These are phyloP conservation scores for Urocitellus parryii DNA, from an alignment of 2,113 vertebrate genomes.

Conservation along the genomic window DNA sequence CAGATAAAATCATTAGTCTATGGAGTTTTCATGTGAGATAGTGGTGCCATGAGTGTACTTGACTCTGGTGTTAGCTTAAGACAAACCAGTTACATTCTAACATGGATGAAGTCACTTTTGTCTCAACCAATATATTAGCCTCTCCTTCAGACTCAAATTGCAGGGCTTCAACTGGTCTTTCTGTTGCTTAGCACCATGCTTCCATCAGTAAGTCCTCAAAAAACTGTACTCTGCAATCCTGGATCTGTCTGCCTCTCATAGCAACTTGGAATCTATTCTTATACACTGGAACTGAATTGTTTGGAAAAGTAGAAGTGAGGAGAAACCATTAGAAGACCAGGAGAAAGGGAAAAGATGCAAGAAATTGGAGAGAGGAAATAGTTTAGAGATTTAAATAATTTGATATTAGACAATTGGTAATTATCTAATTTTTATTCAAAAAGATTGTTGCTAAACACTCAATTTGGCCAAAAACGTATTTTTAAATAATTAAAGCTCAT, in stretches of 20 bases:
- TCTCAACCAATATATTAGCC: not conserved
- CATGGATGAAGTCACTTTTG: not conserved
- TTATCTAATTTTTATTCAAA: not conserved
- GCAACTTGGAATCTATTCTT: not conserved
- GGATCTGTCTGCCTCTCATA: not conserved
- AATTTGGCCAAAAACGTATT: not conserved
- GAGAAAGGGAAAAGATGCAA: not conserved
- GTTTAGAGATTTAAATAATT: not conserved
- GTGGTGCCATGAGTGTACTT: not conserved
- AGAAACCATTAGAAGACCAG: not conserved
- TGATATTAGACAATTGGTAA: not conserved
- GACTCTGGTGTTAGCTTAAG: not conserved
- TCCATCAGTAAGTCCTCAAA: not conserved
- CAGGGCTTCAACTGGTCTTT: not conserved
- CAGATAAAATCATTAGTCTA: not conserved
- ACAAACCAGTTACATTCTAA: not conserved
- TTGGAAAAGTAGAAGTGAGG: not conserved
- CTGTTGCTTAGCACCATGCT: not conserved
- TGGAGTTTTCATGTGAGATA: not conserved
- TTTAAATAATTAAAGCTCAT: conserved; percentile 38
- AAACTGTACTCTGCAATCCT: not conserved
- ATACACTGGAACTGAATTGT: not conserved
- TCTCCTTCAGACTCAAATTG: not conserved
- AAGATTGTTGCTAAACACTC: not conserved
- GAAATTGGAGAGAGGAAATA: not conserved